These are phyloP conservation scores for Sebastes cheni DNA, from an alignment of 2,797 vertebrate species.

Conservation along the genomic window DNA sequence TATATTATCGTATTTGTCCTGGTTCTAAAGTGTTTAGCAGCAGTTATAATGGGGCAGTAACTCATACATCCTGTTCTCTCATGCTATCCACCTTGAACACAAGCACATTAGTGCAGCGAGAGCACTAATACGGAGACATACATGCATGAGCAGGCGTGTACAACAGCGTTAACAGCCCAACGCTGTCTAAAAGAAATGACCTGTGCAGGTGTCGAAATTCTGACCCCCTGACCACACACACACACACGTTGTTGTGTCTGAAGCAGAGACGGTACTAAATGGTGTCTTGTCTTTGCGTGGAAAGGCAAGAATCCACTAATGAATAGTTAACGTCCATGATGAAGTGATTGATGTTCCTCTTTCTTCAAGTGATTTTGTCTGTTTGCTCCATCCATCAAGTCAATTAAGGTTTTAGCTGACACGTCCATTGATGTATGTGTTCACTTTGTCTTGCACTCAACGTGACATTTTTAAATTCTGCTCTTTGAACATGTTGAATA, in stretches of 20 bases:
- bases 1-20: neutral
- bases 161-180: constrained; percentile 22
- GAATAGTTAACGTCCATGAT: neutral
- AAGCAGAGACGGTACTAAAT: neutral
- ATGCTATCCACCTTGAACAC: neutral
- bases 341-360: constrained; percentile 19
- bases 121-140: neutral
- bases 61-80: neutral
- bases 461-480: neutral
- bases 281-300: neutral
- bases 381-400: neutral
- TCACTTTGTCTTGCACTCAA: neutral
- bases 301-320: constrained; percentile 24
- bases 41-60: neutral
- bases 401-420: neutral
- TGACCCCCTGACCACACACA: constrained; percentile 32
- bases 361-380: neutral
- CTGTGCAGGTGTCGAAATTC: constrained; percentile 47
- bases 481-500: neutral
- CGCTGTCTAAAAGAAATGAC: constrained; percentile 35
- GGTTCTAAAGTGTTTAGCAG: neutral
- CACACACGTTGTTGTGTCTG: constrained; percentile 30
- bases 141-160: constrained; percentile 1
- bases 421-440: neutral
- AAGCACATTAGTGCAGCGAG: neutral